Percentiles rank a stretch among this genome's conserved stretches.
These are phyloP conservation scores for Alligator sinensis DNA, from an alignment of 2,113 vertebrate genomes.

Conservation along the genomic window DNA sequence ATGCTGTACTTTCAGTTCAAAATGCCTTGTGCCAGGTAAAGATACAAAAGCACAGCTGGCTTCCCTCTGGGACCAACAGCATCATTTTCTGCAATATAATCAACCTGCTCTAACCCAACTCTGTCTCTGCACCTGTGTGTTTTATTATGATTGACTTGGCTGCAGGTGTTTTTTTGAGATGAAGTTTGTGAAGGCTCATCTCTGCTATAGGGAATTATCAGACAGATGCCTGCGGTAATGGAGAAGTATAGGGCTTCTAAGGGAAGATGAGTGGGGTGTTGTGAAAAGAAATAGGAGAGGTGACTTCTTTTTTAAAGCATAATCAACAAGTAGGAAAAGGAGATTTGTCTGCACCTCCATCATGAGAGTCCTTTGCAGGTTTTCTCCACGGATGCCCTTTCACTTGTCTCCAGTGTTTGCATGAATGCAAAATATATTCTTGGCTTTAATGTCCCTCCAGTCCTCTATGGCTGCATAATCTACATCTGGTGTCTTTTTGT, in stretches of 20 bases:
- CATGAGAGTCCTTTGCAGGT: not conserved
- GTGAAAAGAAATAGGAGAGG: not conserved
- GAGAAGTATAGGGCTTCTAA: not conserved
- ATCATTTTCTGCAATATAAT: not conserved
- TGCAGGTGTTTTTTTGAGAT: not conserved
- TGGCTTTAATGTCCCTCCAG: not conserved
- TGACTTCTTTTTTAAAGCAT: not conserved
- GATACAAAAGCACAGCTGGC: not conserved
- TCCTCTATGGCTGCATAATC: not conserved
- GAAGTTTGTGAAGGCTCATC: not conserved
- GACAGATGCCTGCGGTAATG: not conserved
- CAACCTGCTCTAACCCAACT: not conserved
- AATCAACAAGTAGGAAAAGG: not conserved
- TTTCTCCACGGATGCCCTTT: not conserved
- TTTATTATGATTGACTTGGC: not conserved
- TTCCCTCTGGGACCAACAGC: not conserved
- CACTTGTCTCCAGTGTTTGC: not conserved
- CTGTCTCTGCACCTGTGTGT: not conserved
- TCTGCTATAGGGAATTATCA: not conserved
- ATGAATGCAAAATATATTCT: not conserved
- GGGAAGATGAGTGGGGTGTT: not conserved
- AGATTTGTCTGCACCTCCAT: not conserved
- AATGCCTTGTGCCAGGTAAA: not conserved
- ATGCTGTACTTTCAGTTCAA: accelerated
- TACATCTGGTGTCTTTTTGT: accelerated